phyloP scores from a whole-genome alignment of 2,113 vertebrate species.

The Mohoua ochrocephala region DNA sequence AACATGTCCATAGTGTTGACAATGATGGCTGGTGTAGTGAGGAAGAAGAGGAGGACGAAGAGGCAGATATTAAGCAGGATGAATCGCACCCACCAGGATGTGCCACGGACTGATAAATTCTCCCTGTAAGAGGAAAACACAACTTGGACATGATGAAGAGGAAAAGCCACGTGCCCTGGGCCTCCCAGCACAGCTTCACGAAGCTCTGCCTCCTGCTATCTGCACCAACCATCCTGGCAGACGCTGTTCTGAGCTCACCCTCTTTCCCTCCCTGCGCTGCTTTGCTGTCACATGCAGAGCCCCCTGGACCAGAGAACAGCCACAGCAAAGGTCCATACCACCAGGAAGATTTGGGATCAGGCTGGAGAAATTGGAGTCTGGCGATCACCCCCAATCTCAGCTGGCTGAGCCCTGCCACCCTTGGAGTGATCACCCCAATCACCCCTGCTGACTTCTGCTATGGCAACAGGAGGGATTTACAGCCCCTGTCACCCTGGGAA shows the following conservation, averaged over 20 bases:
- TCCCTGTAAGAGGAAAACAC: constrained; percentile 76
- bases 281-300: background rate
- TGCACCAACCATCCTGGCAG: background rate
- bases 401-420: background rate
- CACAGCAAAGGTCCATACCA: rapidly evolving
- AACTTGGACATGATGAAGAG: background rate
- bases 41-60: constrained; percentile 95
- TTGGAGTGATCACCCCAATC: background rate
- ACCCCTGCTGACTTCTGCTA: background rate
- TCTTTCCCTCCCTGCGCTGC: rapidly evolving
- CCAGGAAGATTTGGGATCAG: background rate
- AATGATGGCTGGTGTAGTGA: constrained; percentile 95
- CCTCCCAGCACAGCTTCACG: background rate
- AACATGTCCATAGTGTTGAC: constrained; percentile 98
- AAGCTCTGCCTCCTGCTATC: background rate
- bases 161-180: background rate
- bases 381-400: background rate
- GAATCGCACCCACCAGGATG: constrained; percentile 90
- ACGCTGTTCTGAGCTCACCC: background rate
- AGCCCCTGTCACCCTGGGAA: background rate
- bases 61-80: constrained; percentile 89
- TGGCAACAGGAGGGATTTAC: background rate
- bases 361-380: background rate
- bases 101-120: constrained; percentile 88
- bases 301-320: background rate